Conservation (phyloP, 2,888 invertebrate species). For the Entomobrya multifasciata region DNA sequence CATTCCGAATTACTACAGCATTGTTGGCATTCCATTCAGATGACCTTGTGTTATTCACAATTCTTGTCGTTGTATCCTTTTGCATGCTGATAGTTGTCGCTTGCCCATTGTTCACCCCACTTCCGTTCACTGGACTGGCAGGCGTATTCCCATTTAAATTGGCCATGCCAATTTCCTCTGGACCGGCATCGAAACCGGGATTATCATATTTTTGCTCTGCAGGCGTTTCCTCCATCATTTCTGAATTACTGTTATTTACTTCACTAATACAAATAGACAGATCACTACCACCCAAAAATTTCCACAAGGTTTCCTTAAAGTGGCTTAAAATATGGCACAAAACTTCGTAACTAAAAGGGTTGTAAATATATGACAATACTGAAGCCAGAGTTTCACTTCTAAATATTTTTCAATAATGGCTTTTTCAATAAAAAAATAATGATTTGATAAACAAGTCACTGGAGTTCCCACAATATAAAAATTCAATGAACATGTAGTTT, state of each 20-base stretch:
- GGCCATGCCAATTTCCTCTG: conserved; percentile 71
- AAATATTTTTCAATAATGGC: too few species aligned
- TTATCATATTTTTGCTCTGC: conserved; percentile 71
- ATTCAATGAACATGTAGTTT: too few species aligned
- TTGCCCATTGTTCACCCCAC: background rate
- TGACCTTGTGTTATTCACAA: conserved; percentile 68
- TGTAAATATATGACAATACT: background rate
- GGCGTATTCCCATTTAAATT: conserved; percentile 60
- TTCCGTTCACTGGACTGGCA: conserved; percentile 36
- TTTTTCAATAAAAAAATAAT: too few species aligned
- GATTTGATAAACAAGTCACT: too few species aligned
- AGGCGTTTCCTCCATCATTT: conserved; percentile 52
- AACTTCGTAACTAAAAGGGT: too few species aligned
- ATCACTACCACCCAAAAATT: too few species aligned
- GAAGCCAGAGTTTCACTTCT: too few species aligned
- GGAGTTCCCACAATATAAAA: too few species aligned
- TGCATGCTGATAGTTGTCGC: conserved; percentile 27
- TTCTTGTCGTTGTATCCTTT: conserved; percentile 59
- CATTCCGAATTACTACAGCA: conserved; percentile 71
- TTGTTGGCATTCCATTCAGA: conserved; percentile 67
- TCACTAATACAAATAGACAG: too few species aligned
- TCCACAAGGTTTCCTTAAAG: too few species aligned
- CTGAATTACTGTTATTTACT: background rate
- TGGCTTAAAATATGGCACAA: conserved; percentile 25
- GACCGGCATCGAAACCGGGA: conserved; percentile 68